Percentiles rank a stretch among this genome's conserved stretches.
phyloP scores from a whole-genome alignment of 2,888 invertebrate species.

The Cecidostiba fungosa region DNA sequence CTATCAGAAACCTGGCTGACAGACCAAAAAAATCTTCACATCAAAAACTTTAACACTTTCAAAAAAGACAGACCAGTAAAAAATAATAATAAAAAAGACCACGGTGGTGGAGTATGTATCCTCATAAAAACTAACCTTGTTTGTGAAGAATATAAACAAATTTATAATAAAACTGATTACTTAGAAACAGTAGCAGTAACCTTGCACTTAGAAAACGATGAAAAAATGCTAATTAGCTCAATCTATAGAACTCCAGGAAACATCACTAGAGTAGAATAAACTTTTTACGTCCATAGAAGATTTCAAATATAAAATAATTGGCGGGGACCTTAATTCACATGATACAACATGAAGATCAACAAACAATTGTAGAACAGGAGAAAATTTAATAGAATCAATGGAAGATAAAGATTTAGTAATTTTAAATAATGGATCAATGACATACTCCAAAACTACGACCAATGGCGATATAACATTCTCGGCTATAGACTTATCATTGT shows the following conservation, averaged over 20 bases:
- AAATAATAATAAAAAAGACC: background rate
- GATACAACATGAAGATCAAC: constrained; percentile 8
- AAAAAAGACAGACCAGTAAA: background rate
- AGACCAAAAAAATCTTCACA: background rate
- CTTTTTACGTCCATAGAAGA: background rate
- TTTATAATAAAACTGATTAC: background rate
- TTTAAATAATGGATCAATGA: constrained; percentile 16
- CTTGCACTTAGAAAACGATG: background rate
- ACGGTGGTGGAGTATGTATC: background rate
- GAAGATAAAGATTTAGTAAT: background rate
- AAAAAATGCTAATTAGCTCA: background rate
- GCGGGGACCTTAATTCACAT: constrained; percentile 31
- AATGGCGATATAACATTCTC: background rate
- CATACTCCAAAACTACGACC: background rate
- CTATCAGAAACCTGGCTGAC: constrained; percentile 12
- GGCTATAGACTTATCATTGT: background rate
- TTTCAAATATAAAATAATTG: constrained; percentile 6
- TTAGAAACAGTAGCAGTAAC: constrained; percentile 2
- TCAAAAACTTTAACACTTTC: background rate
- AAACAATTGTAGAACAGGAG: background rate
- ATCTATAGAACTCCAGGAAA: background rate
- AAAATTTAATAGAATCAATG: background rate
- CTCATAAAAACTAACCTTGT: background rate
- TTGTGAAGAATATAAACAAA: background rate
- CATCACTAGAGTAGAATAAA: background rate